Conservation (phyloP, 2,797 vertebrate genomes). For the Discoglossus pictus region DNA sequence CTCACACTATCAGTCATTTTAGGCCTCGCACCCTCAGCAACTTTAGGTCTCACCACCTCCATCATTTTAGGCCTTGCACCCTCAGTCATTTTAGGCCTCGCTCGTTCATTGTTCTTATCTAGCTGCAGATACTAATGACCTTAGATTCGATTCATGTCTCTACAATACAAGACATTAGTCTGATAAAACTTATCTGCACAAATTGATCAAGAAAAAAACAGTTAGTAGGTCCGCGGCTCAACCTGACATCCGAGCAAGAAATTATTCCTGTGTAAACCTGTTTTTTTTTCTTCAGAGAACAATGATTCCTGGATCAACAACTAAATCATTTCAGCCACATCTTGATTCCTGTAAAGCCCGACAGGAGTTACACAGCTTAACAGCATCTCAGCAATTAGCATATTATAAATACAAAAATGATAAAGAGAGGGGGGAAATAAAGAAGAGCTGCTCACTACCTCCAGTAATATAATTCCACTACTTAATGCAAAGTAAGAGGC, state of each 20-base stretch:
- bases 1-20: too few species aligned
- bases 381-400: conserved; percentile 77
- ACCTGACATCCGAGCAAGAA: background rate
- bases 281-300: conserved; percentile 56
- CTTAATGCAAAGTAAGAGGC: conserved; percentile 89
- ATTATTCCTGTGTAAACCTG: conserved; percentile 66
- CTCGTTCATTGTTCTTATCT: too few species aligned
- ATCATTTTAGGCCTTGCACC: too few species aligned
- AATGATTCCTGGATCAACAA: conserved; percentile 77
- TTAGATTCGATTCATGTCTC: background rate
- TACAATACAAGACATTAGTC: conserved; percentile 47
- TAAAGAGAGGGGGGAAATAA: conserved; percentile 65
- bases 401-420: conserved; percentile 82
- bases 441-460: conserved; percentile 76
- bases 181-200: conserved; percentile 65
- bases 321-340: conserved; percentile 74
- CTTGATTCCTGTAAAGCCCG: conserved; percentile 72
- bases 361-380: conserved; percentile 76
- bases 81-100: too few species aligned
- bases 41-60: too few species aligned
- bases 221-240: conserved; percentile 9
- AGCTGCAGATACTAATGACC: background rate
- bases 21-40: too few species aligned
- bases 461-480: conserved; percentile 87
- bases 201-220: conserved; percentile 75